These are phyloP conservation scores for Leucophenga maculata DNA, from an alignment of 2,888 invertebrate species.

Conservation along the genomic window DNA sequence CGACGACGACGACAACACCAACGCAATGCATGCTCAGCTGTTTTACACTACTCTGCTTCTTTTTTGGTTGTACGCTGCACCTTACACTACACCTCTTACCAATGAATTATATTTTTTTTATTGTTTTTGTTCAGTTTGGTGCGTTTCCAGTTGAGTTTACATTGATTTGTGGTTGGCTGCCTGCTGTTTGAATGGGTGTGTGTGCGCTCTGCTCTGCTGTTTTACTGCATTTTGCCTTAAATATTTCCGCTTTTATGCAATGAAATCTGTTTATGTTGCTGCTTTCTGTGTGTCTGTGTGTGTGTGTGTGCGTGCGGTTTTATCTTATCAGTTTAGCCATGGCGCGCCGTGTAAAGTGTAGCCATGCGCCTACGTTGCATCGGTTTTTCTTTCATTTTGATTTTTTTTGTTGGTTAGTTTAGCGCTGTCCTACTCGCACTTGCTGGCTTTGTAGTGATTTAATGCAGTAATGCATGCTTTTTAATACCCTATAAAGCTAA, in stretches of 20 bases:
- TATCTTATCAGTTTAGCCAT: slow-evolving; percentile 19
- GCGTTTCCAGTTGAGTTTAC: slow-evolving; percentile 6
- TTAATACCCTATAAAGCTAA: neutral
- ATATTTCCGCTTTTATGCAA: slow-evolving; percentile 55
- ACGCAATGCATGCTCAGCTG: slow-evolving; percentile 49
- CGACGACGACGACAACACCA: slow-evolving; percentile 12
- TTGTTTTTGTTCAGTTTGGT: neutral
- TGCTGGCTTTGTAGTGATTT: too few relatives aligned
- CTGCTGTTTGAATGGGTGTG: neutral
- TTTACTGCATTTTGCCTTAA: slow-evolving; percentile 42
- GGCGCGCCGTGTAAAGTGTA: slow-evolving; percentile 9
- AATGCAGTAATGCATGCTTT: neutral
- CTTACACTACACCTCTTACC: too few relatives aligned
- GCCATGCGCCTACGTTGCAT: too few relatives aligned
- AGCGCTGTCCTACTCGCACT: too few relatives aligned
- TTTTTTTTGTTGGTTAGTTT: too few relatives aligned
- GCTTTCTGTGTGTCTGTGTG: neutral
- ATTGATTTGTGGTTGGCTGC: slow-evolving; percentile 32
- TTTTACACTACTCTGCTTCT: slow-evolving; percentile 29
- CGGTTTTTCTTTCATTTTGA: too few relatives aligned
- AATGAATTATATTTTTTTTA: slow-evolving; percentile 15
- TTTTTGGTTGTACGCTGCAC: slow-evolving; percentile 19
- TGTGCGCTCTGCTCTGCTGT: slow-evolving; percentile 5
- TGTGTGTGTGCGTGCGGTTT: neutral
- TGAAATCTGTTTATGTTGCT: neutral